phyloP scores from a whole-genome alignment of 2,888 invertebrate genomes.

The Pardosa pseudoannulata region DNA sequence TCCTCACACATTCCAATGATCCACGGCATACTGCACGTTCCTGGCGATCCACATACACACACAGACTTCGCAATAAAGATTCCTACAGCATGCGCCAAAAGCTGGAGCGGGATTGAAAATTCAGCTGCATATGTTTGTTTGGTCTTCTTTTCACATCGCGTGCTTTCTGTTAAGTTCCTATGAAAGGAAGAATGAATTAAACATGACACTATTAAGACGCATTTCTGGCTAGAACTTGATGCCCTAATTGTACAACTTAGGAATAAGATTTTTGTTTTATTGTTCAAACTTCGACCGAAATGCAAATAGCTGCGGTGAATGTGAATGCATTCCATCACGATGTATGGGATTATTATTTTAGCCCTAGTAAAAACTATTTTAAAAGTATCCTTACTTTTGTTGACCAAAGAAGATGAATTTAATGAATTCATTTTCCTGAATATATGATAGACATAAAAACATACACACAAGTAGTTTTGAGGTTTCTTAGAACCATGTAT shows the following conservation, averaged over 20 bases:
- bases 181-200: neutral
- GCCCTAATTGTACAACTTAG: neutral
- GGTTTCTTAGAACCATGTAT: no score
- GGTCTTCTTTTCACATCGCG: constrained; percentile 36
- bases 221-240: neutral
- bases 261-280: neutral
- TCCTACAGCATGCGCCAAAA: constrained; percentile 42
- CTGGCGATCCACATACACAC: constrained; percentile 26
- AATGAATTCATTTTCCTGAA: no score
- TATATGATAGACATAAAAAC: no score
- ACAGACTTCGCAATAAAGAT: constrained; percentile 27
- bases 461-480: no score
- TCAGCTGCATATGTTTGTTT: constrained; percentile 11
- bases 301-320: no score
- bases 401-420: no score
- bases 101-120: constrained; percentile 56
- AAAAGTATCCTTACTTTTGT: no score
- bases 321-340: no score
- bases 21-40: constrained; percentile 37
- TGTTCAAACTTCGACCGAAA: neutral
- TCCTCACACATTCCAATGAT: constrained; percentile 46
- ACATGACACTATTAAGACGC: constrained; percentile 2
- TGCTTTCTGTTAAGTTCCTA: neutral
- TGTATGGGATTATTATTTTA: no score
- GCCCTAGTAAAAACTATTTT: no score